Percentiles rank a stretch among this genome's conserved stretches.
Evolutionary conservation across 2,113 vertebrate species (phyloP).

Genomic region (Triplophysa siluroides): DNA sequence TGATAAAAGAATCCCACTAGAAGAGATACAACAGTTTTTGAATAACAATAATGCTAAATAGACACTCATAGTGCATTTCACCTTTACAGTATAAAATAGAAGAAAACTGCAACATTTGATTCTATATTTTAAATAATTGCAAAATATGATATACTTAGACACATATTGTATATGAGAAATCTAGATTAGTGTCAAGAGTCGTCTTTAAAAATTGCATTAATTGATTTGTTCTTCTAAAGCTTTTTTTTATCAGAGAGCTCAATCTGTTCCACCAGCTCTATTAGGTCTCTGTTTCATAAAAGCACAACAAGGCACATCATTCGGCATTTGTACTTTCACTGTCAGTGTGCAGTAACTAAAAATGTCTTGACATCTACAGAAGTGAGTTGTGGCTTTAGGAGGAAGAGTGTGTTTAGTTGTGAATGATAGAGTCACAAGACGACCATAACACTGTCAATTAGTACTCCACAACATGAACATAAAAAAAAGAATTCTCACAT

Average conservation of each 20-base stretch:
- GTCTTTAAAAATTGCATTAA: too few relatives aligned
- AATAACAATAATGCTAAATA: too few relatives aligned
- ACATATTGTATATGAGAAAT: too few relatives aligned
- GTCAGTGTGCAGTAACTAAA: constrained; percentile 22
- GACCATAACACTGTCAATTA: constrained; percentile 24
- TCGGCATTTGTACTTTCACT: neutral
- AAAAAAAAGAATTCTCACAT: neutral
- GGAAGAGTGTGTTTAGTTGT: constrained; percentile 19
- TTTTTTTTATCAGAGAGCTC: neutral
- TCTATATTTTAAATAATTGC: too few relatives aligned
- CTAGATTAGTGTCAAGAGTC: too few relatives aligned
- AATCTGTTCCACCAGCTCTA: neutral
- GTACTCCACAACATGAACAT: constrained; percentile 2
- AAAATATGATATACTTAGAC: too few relatives aligned
- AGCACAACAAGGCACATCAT: neutral
- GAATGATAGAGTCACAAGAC: constrained; percentile 3
- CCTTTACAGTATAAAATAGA: too few relatives aligned
- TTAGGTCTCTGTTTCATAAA: neutral
- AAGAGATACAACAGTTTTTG: too few relatives aligned
- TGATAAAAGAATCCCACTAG: too few relatives aligned
- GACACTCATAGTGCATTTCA: too few relatives aligned
- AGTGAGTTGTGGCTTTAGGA: constrained; percentile 10
- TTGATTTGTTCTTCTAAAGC: neutral
- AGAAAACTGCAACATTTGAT: too few relatives aligned
- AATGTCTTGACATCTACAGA: constrained; percentile 34